phyloP scores from a whole-genome alignment of 2,888 invertebrate species.

The Eilema sororculum region DNA sequence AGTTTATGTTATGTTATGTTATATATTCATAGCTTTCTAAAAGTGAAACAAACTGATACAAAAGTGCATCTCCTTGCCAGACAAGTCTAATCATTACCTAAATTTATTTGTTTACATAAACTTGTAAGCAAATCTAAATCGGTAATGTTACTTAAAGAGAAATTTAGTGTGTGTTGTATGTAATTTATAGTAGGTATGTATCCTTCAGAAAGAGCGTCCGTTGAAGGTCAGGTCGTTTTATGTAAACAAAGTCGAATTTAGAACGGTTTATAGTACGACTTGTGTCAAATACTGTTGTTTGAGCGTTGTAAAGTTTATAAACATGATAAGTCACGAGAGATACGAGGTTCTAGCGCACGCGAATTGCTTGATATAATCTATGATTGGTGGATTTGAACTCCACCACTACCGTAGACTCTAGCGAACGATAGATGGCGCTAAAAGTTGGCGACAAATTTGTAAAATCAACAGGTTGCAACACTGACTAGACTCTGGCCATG shows the following conservation, averaged over 20 bases:
- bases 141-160: no score
- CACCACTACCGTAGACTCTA: no score
- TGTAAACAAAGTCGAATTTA: constrained; percentile 1
- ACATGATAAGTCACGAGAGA: background rate
- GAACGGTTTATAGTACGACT: background rate
- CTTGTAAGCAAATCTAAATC: background rate
- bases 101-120: background rate
- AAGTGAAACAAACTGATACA: background rate
- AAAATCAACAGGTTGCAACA: no score
- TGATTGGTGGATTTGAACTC: no score
- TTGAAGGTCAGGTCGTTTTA: constrained; percentile 2
- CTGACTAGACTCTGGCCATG: no score
- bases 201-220: background rate
- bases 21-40: no score
- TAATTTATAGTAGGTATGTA: background rate
- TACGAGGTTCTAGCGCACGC: no score
- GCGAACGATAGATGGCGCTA: no score
- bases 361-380: no score
- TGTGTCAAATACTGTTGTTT: background rate
- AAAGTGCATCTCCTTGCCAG: background rate
- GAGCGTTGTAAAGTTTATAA: background rate
- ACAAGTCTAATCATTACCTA: background rate
- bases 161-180: no score
- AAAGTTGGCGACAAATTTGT: no score
- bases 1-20: no score